These are phyloP conservation scores for Spheniscus mendiculus DNA, from an alignment of 2,113 vertebrate genomes.

Conservation along the genomic window DNA sequence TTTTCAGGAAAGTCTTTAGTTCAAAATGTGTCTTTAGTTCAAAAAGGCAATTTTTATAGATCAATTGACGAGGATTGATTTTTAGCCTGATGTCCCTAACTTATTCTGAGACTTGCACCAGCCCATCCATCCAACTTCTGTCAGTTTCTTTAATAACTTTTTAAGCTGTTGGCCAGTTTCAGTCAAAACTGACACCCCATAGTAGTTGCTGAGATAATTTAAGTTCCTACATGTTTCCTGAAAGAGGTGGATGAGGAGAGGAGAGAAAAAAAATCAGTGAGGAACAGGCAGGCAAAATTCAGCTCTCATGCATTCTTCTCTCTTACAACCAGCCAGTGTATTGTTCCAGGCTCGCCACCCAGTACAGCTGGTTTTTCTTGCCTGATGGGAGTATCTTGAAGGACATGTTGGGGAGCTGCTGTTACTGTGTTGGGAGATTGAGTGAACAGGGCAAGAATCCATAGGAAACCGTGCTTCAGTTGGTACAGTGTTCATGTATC, in stretches of 20 bases:
- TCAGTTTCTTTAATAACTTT: neutral
- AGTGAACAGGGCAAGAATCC: neutral
- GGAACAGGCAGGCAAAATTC: neutral
- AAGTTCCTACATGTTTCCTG: neutral
- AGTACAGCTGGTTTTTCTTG: neutral
- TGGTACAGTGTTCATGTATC: neutral
- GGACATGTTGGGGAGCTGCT: neutral
- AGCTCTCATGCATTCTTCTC: neutral
- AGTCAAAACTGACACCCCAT: neutral
- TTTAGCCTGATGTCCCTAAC: neutral
- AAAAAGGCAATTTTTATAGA: neutral
- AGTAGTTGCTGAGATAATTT: neutral
- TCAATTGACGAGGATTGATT: neutral
- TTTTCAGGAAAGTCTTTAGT: neutral
- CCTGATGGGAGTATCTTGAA: neutral
- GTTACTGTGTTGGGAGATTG: neutral
- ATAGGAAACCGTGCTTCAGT: neutral
- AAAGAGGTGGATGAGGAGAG: neutral
- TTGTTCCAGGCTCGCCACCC: neutral
- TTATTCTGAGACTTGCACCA: neutral
- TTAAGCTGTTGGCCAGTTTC: constrained; percentile 15
- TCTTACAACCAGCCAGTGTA: neutral
- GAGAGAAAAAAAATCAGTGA: neutral
- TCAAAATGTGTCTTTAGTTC: neutral
- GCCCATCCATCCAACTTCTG: neutral